A percentile compares a stretch with the other conserved stretches of the same genome.
Evolutionary conservation across 1,140 invertebrate genomes (phyloP).

Genomic region (Lethrus apterus): DNA sequence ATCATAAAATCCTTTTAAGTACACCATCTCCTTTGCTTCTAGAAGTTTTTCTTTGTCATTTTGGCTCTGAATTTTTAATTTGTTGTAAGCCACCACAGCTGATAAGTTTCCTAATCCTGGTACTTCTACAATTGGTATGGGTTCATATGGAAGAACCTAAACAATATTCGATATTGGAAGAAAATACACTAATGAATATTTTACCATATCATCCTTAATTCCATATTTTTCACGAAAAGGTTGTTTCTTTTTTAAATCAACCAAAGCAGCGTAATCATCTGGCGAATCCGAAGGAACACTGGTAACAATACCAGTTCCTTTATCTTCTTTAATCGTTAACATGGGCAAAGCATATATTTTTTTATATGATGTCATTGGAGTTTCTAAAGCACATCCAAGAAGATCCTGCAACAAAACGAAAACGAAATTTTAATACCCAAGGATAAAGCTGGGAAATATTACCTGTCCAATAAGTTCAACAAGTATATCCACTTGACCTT

Average conservation of each 20-base stretch:
- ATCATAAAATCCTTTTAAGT: constrained; percentile 97
- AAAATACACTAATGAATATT: neutral
- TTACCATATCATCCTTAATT: constrained; percentile 88
- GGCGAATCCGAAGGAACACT: constrained; percentile 98
- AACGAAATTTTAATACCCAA: constrained; percentile 10
- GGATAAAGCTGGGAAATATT: constrained; percentile 20
- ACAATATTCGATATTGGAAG: no score
- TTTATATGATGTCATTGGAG: constrained; percentile 76
- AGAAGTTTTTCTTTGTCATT: constrained; percentile 92
- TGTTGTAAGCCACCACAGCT: constrained; percentile 79
- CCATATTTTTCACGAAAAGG: constrained; percentile 89
- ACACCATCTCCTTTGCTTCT: constrained; percentile 94
- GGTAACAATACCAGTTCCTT: constrained; percentile 96
- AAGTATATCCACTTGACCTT: constrained; percentile 71
- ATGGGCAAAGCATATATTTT: constrained; percentile 93
- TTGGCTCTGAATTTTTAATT: constrained; percentile 93
- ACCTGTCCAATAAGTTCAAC: constrained; percentile 66
- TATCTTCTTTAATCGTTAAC: constrained; percentile 96
- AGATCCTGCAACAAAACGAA: constrained; percentile 48
- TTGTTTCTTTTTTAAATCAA: constrained; percentile 93
- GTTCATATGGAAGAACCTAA: constrained; percentile 47
- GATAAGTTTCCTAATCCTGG: constrained; percentile 81
- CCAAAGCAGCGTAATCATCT: constrained; percentile 94
- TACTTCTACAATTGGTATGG: constrained; percentile 88
- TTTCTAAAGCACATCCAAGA: constrained; percentile 71